phyloP scores from a whole-genome alignment of 2,797 vertebrate species.

The Luscinia luscinia region DNA sequence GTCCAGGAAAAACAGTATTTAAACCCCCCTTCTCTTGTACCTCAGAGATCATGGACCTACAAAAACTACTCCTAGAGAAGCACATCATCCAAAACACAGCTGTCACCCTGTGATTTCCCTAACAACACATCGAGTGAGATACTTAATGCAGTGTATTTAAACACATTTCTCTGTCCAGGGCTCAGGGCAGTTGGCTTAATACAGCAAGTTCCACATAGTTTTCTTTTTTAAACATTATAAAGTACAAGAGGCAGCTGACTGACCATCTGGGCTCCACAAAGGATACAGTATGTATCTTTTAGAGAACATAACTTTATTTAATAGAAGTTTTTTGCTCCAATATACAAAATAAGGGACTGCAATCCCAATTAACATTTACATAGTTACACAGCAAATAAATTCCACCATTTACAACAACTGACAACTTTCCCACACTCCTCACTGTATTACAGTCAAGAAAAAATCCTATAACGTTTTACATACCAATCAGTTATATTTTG shows the following conservation, averaged over 20 bases:
- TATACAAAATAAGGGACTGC: slow-evolving; percentile 79
- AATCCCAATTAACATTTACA: slow-evolving; percentile 76
- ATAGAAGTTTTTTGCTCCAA: slow-evolving; percentile 89
- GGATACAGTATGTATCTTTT: slow-evolving; percentile 62
- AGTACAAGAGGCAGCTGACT: slow-evolving; percentile 4
- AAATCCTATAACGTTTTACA: slow-evolving; percentile 32
- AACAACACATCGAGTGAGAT: background rate
- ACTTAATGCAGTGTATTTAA: background rate
- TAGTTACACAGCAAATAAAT: slow-evolving; percentile 70
- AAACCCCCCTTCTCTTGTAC: background rate
- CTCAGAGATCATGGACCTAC: background rate
- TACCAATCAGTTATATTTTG: background rate
- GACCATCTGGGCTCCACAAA: slow-evolving; percentile 44
- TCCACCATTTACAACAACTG: slow-evolving; percentile 64
- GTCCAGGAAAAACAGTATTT: background rate
- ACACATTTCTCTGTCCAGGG: background rate
- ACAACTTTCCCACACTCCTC: slow-evolving; percentile 31
- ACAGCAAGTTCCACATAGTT: background rate
- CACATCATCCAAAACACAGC: background rate
- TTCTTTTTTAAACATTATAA: background rate
- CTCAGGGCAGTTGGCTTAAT: background rate
- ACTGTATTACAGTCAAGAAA: slow-evolving; percentile 61
- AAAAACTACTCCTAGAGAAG: background rate
- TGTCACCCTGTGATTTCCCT: background rate
- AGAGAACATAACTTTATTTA: slow-evolving; percentile 88